A percentile compares a stretch with the other conserved stretches of the same genome.
These are phyloP conservation scores for Sarcophaga subvicina DNA, from an alignment of 2,888 invertebrate species.

Conservation along the genomic window DNA sequence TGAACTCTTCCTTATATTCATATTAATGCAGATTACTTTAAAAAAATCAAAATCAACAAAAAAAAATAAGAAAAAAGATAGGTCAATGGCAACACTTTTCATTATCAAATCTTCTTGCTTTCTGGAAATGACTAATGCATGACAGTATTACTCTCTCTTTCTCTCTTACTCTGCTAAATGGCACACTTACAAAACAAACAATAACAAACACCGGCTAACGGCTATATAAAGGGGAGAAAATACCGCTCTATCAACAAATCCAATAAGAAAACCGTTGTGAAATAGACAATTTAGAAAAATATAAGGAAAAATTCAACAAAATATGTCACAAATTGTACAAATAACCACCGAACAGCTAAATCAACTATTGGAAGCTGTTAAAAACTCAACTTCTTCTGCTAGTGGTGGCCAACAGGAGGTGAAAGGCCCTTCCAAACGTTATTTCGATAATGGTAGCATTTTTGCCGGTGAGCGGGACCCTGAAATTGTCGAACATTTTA, in stretches of 20 bases:
- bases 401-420: slow-evolving; percentile 32
- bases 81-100: background rate
- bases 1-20: background rate
- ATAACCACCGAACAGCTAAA: slow-evolving; percentile 77
- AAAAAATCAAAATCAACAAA: background rate
- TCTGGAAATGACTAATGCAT: background rate
- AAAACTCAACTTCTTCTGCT: slow-evolving; percentile 62
- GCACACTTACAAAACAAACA: background rate
- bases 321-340: slow-evolving; percentile 70
- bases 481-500: slow-evolving; percentile 77
- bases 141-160: too few relatives aligned
- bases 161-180: too few relatives aligned
- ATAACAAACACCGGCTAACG: slow-evolving; percentile 11
- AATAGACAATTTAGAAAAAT: slow-evolving; percentile 1
- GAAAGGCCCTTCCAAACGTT: slow-evolving; percentile 74
- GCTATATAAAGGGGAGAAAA: slow-evolving; percentile 8
- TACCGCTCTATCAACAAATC: background rate
- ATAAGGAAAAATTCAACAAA: slow-evolving; percentile 16
- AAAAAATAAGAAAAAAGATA: background rate
- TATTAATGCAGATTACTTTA: background rate
- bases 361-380: slow-evolving; percentile 75
- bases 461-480: slow-evolving; percentile 76
- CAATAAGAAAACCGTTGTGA: background rate
- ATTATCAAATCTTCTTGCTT: background rate
- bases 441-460: slow-evolving; percentile 75